Conservation (phyloP, 2,888 invertebrate genomes). For the Diaphora mendica region DNA sequence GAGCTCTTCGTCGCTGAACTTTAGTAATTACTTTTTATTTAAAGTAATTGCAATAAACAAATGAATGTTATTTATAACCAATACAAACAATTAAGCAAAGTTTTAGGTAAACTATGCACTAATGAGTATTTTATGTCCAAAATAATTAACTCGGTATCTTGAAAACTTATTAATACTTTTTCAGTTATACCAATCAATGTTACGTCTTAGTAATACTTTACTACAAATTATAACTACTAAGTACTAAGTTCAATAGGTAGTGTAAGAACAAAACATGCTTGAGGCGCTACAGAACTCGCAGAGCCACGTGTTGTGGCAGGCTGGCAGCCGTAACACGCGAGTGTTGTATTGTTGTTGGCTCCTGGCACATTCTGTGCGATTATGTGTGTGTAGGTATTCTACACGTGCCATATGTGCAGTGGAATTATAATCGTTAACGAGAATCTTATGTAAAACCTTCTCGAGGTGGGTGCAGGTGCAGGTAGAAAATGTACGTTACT, state of each 20-base stretch:
- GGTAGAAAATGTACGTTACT: background rate
- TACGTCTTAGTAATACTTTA: background rate
- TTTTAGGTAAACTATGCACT: no score
- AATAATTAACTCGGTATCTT: no score
- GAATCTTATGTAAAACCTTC: background rate
- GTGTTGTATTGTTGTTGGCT: background rate
- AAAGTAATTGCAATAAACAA: no score
- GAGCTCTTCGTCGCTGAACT: no score
- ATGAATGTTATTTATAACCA: no score
- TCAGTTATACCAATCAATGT: background rate
- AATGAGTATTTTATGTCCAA: no score
- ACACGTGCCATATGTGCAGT: background rate
- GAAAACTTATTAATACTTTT: no score
- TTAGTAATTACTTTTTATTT: no score
- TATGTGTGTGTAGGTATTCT: background rate
- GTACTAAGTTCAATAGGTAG: background rate
- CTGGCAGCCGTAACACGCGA: background rate
- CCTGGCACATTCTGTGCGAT: background rate
- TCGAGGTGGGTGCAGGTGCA: background rate
- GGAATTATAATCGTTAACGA: background rate
- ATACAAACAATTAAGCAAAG: no score
- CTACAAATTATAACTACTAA: background rate
- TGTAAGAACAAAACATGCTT: background rate
- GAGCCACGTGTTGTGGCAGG: background rate
- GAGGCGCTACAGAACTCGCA: background rate